phyloP scores from a whole-genome alignment of 1,140 invertebrate genomes.

The Platyscapa corneri region DNA sequence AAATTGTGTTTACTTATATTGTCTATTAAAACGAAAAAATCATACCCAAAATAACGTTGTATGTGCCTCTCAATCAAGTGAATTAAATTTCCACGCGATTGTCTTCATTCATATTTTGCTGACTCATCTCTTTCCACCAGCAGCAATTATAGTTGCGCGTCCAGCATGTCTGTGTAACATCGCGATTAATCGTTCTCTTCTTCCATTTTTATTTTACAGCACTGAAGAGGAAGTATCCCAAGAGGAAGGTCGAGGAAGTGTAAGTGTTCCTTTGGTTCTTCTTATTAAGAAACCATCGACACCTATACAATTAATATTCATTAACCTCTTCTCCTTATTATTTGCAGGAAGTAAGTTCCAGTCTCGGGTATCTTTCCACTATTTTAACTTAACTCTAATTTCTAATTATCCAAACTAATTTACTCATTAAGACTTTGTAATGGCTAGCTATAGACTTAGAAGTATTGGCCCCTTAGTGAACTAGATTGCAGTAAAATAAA shows the following conservation, averaged over 20 bases:
- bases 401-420: conserved; percentile 13
- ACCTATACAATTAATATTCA: conserved; percentile 15
- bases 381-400: conserved; percentile 21
- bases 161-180: conserved; percentile 27
- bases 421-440: neutral
- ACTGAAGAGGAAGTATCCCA: conserved; percentile 71
- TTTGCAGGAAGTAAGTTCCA: conserved; percentile 71
- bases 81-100: neutral
- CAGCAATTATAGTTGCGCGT: neutral
- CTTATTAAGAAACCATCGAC: neutral
- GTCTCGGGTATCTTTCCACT: conserved; percentile 37
- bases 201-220: conserved; percentile 67
- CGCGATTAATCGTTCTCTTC: conserved; percentile 58
- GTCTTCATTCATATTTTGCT: no score
- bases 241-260: conserved; percentile 72
- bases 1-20: no score
- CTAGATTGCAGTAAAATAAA: neutral
- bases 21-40: no score
- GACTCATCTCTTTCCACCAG: neutral
- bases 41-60: neutral
- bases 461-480: neutral
- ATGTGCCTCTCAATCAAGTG: neutral
- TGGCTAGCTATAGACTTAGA: conserved; percentile 16
- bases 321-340: conserved; percentile 55
- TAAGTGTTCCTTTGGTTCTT: conserved; percentile 60